Conservation (phyloP, 2,113 vertebrate genomes). For the Oreotrochilus melanogaster region DNA sequence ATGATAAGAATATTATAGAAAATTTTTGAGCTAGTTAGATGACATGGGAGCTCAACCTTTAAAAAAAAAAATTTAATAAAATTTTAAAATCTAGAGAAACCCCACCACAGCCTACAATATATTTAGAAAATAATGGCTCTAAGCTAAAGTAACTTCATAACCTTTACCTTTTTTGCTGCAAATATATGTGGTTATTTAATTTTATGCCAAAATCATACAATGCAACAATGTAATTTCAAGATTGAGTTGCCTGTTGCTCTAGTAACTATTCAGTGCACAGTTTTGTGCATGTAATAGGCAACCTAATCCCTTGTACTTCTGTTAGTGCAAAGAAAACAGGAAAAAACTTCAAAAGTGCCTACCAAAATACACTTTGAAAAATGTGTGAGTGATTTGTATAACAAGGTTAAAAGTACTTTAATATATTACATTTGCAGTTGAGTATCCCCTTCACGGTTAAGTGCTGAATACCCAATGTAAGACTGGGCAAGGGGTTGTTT, state of each 20-base stretch:
- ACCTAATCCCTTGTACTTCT: not conserved
- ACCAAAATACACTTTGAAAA: not conserved
- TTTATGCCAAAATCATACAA: not conserved
- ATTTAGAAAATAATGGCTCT: slow-evolving; percentile 8
- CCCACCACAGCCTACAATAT: not conserved
- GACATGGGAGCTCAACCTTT: not conserved
- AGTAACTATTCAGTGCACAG: not conserved
- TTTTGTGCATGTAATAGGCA: not conserved
- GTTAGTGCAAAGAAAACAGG: not conserved
- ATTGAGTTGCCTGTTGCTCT: not conserved
- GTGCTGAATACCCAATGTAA: slow-evolving; percentile 66
- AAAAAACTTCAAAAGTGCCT: not conserved
- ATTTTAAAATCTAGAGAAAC: not conserved
- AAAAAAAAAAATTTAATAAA: not conserved
- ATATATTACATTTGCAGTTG: slow-evolving; percentile 49
- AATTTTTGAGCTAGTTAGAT: not conserved
- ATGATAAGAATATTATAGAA: not conserved
- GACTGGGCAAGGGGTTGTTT: slow-evolving; percentile 65
- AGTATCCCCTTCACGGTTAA: slow-evolving; percentile 35
- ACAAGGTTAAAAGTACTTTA: slow-evolving; percentile 12
- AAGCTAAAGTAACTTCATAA: not conserved
- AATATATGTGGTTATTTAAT: not conserved
- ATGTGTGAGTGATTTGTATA: slow-evolving; percentile 2
- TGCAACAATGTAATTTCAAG: not conserved
- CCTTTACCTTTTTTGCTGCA: not conserved